These are phyloP conservation scores for Thaumatotibia leucotreta DNA, from an alignment of 1,140 invertebrate genomes.

Conservation along the genomic window DNA sequence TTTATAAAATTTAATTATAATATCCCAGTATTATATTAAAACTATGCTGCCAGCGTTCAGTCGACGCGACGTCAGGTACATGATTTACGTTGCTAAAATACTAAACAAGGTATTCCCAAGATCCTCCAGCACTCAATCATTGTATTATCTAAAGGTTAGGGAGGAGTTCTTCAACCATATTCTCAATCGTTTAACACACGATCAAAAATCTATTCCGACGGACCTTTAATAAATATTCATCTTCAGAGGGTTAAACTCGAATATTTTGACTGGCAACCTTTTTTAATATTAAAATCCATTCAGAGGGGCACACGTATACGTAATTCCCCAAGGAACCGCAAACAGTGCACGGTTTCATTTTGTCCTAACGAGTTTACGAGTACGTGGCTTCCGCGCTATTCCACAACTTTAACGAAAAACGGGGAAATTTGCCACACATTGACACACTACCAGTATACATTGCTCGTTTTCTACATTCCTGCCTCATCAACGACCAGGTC, in stretches of 20 bases:
- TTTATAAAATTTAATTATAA: too few relatives aligned
- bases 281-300: constrained; percentile 46
- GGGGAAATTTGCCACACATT: not conserved
- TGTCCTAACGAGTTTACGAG: constrained; percentile 34
- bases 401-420: constrained; percentile 10
- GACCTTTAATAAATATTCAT: constrained; percentile 23
- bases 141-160: not conserved
- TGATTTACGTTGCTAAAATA: too few relatives aligned
- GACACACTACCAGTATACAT: not conserved
- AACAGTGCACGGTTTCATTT: constrained; percentile 33
- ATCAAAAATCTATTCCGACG: constrained; percentile 24
- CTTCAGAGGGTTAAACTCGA: constrained; percentile 14
- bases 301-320: constrained; percentile 22
- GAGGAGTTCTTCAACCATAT: not conserved
- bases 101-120: too few relatives aligned
- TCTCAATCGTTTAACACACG: constrained; percentile 11
- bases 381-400: constrained; percentile 11
- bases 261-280: constrained; percentile 27
- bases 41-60: too few relatives aligned
- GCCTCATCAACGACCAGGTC: not conserved
- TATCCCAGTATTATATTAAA: too few relatives aligned
- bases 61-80: too few relatives aligned
- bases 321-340: constrained; percentile 30
- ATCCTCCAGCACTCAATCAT: not conserved
- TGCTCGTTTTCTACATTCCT: not conserved